Evolutionary conservation across 2,113 vertebrate species (phyloP).

Genomic region (Rhegmatorhina hoffmannsi): DNA sequence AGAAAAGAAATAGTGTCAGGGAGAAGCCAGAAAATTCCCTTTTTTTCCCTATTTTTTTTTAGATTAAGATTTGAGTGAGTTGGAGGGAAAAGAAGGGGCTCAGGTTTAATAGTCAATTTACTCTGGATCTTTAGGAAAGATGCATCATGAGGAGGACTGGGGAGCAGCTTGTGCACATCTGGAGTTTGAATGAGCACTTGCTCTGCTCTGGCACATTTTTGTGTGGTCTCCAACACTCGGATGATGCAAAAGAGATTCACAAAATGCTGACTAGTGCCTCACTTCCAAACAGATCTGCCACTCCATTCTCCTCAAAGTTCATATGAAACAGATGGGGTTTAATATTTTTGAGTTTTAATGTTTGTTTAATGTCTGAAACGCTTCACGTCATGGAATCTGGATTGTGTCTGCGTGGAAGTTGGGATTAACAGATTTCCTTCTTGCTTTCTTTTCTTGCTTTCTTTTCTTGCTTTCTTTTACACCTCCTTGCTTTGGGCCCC

Average conservation of each 20-base stretch:
- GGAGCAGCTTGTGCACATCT: not conserved
- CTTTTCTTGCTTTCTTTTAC: not conserved
- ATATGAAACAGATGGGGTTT: not conserved
- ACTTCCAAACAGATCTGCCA: not conserved
- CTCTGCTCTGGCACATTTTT: not conserved
- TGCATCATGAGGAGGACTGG: not conserved
- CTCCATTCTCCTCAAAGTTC: not conserved
- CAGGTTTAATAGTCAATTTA: not conserved
- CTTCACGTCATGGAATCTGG: not conserved
- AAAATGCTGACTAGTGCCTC: not conserved
- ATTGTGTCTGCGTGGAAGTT: not conserved
- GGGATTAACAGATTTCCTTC: not conserved
- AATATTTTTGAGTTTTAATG: not conserved
- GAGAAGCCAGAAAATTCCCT: not conserved
- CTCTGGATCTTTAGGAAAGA: not conserved
- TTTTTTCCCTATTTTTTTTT: not conserved
- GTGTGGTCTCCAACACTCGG: not conserved
- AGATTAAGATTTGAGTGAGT: not conserved
- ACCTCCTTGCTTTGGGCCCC: not conserved
- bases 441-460: not conserved
- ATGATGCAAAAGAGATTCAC: not conserved
- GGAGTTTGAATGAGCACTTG: not conserved
- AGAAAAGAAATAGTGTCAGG: not conserved
- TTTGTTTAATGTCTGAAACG: not conserved
- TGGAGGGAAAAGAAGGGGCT: not conserved